phyloP scores from a whole-genome alignment of 2,888 invertebrate species.

The Ischnura elegans region DNA sequence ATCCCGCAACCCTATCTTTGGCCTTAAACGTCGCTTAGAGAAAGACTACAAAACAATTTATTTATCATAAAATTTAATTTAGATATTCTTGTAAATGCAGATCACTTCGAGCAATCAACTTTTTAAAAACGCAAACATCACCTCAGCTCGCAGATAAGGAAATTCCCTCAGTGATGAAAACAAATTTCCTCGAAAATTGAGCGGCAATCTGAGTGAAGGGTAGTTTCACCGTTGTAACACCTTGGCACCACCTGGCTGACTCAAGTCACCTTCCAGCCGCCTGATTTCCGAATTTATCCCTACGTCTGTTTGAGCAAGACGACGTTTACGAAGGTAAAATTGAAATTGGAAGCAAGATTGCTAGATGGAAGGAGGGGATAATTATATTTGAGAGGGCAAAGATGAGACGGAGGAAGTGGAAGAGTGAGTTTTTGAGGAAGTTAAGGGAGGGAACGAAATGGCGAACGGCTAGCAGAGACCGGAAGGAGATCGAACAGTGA shows the following conservation, averaged over 20 bases:
- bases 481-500: not conserved
- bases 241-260: not conserved
- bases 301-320: not conserved
- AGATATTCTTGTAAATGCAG: too few relatives aligned
- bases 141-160: too few relatives aligned
- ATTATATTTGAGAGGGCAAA: not conserved
- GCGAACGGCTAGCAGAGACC: not conserved
- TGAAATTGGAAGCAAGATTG: not conserved
- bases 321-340: not conserved
- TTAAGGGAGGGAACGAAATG: not conserved
- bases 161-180: too few relatives aligned
- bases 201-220: too few relatives aligned
- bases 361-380: not conserved
- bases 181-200: too few relatives aligned
- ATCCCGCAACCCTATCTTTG: too few relatives aligned
- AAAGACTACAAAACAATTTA: too few relatives aligned
- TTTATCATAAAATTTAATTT: too few relatives aligned
- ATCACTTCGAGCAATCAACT: too few relatives aligned
- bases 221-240: too few relatives aligned
- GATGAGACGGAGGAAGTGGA: not conserved
- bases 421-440: not conserved
- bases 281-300: not conserved
- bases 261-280: not conserved
- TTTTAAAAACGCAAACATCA: too few relatives aligned
- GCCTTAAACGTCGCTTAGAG: too few relatives aligned